Evolutionary conservation across 2,113 vertebrate species (phyloP).

Genomic region (Chlamydotis undulata): DNA sequence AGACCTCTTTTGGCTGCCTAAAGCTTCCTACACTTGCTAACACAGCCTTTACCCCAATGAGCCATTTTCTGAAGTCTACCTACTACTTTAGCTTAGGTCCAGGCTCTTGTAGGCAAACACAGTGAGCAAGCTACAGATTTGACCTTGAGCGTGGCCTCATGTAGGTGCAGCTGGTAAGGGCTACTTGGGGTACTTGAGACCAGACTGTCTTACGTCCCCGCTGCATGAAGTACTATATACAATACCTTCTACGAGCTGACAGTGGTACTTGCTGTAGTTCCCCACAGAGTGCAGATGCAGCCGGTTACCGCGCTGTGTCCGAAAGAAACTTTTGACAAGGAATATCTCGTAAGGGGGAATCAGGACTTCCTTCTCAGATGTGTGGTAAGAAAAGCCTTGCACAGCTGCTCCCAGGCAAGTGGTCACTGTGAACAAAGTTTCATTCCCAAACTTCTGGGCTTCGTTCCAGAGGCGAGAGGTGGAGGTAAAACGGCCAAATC

Average conservation of each 20-base stretch:
- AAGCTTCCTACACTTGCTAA: not conserved
- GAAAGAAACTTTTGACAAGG: slow-evolving; percentile 39
- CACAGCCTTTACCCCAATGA: not conserved
- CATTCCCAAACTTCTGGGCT: slow-evolving; percentile 24
- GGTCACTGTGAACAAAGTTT: slow-evolving; percentile 58
- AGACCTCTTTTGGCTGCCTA: not conserved
- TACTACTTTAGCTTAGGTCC: not conserved
- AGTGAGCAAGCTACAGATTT: not conserved
- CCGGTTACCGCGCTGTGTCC: not conserved
- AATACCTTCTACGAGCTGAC: slow-evolving; percentile 71
- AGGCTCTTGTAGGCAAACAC: rapidly evolving
- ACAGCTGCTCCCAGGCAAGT: slow-evolving; percentile 67
- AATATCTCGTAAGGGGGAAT: slow-evolving; percentile 72
- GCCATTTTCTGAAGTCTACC: not conserved
- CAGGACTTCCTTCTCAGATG: slow-evolving; percentile 54
- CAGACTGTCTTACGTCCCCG: rapidly evolving
- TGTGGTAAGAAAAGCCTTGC: slow-evolving; percentile 54
- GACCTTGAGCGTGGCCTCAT: not conserved
- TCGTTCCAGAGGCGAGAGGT: slow-evolving; percentile 38
- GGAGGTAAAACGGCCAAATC: slow-evolving; percentile 70
- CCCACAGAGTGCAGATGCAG: slow-evolving; percentile 60
- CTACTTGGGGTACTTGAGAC: not conserved
- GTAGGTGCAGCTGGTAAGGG: not conserved
- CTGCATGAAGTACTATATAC: not conserved
- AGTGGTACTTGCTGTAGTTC: slow-evolving; percentile 63